These are phyloP conservation scores for Sarcophaga peregrina DNA, from an alignment of 1,140 invertebrate species.

Conservation along the genomic window DNA sequence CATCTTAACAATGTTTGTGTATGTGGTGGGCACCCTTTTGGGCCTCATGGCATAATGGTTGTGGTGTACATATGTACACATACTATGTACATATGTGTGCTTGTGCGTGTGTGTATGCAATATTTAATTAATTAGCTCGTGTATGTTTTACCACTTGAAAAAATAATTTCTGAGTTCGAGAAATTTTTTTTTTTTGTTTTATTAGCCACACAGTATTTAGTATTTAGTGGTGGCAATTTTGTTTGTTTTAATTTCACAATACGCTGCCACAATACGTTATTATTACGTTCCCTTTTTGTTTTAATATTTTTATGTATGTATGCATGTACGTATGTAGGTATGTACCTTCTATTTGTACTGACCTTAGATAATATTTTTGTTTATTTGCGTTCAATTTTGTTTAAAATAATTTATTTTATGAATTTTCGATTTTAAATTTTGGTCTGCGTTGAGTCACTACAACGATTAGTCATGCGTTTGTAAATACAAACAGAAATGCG, in stretches of 20 bases:
- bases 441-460: neutral
- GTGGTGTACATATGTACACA: too few relatives aligned
- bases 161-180: neutral
- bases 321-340: neutral
- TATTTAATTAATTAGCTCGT: constrained; percentile 2
- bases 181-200: too few relatives aligned
- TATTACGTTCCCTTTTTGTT: neutral
- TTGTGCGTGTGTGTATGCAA: neutral
- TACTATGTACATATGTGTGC: neutral
- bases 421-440: too few relatives aligned
- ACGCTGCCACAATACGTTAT: neutral
- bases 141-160: constrained; percentile 11
- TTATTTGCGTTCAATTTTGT: neutral
- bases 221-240: neutral
- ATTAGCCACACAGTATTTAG: too few relatives aligned
- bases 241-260: constrained; percentile 24
- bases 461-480: neutral
- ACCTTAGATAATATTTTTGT: neutral
- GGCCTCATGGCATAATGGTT: too few relatives aligned
- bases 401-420: neutral
- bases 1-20: too few relatives aligned
- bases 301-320: neutral
- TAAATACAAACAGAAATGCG: neutral
- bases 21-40: too few relatives aligned
- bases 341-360: neutral